Conservation (phyloP, 2,888 invertebrate genomes). For the Microdon myrmicae region DNA sequence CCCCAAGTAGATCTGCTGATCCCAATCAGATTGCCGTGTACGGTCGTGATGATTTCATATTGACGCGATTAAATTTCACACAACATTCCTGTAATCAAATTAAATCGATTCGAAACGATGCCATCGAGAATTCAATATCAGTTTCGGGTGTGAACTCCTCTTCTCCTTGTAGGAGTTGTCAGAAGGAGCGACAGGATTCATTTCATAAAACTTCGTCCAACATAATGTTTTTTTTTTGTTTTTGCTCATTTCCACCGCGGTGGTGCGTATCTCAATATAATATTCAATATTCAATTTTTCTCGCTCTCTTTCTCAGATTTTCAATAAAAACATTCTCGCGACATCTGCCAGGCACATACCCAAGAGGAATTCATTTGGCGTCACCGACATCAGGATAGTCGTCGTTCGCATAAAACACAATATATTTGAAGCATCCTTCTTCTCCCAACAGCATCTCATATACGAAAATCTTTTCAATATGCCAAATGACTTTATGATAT, state of each 20-base stretch:
- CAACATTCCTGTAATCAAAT: constrained; percentile 43
- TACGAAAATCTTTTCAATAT: constrained; percentile 62
- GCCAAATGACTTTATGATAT: constrained; percentile 66
- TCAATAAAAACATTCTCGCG: constrained; percentile 50
- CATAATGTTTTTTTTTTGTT: too few relatives aligned
- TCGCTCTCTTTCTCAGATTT: constrained; percentile 25
- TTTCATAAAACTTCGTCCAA: too few relatives aligned
- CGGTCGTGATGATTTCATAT: constrained; percentile 25
- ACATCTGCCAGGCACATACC: constrained; percentile 41
- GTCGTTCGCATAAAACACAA: constrained; percentile 50
- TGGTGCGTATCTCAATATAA: constrained; percentile 37
- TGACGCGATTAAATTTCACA: constrained; percentile 48
- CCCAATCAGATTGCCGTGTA: constrained; percentile 30
- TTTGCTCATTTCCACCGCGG: constrained; percentile 7
- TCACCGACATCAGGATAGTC: too few relatives aligned
- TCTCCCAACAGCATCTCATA: constrained; percentile 24
- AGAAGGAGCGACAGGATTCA: too few relatives aligned
- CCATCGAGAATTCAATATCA: too few relatives aligned
- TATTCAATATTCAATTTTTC: constrained; percentile 28
- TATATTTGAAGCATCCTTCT: constrained; percentile 26
- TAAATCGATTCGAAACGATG: constrained; percentile 45
- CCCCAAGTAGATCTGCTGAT: constrained; percentile 5
- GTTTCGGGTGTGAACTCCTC: too few relatives aligned
- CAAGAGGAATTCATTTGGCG: constrained; percentile 48
- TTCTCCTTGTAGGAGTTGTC: too few relatives aligned